Evolutionary conservation across 2,888 invertebrate genomes (phyloP).

Genomic region (Coenonympha glycerion): DNA sequence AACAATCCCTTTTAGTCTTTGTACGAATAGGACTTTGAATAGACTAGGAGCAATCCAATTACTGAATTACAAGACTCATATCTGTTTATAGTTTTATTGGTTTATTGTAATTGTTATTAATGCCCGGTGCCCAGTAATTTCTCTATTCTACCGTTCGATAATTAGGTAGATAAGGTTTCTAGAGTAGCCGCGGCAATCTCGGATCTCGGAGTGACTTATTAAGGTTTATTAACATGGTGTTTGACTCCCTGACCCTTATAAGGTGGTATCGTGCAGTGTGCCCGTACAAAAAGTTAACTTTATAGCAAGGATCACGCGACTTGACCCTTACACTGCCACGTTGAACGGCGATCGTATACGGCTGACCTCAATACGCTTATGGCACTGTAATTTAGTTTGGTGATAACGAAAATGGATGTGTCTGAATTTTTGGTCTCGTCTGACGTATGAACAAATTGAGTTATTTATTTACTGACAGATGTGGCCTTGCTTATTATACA

Average conservation of each 20-base stretch:
- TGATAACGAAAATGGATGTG: slow-evolving; percentile 24
- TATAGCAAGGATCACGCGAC: slow-evolving; percentile 65
- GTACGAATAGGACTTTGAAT: background rate
- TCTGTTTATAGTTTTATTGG: slow-evolving; percentile 11
- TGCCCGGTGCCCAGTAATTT: slow-evolving; percentile 22
- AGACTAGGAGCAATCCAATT: slow-evolving; percentile 2
- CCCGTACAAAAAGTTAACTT: slow-evolving; percentile 63
- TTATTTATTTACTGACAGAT: background rate
- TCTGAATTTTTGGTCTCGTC: slow-evolving; percentile 16
- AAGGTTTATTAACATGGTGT: slow-evolving; percentile 61
- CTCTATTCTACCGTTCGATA: slow-evolving; percentile 33
- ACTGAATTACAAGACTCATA: slow-evolving; percentile 3
- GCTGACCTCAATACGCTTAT: slow-evolving; percentile 26
- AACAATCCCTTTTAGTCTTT: background rate
- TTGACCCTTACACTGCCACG: slow-evolving; percentile 60
- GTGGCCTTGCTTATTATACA: too few relatives aligned
- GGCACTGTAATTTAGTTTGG: slow-evolving; percentile 24
- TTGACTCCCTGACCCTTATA: slow-evolving; percentile 62
- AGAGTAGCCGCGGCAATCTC: slow-evolving; percentile 41
- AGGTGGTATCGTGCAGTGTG: slow-evolving; percentile 55
- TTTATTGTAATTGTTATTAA: slow-evolving; percentile 25
- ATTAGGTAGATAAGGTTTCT: slow-evolving; percentile 46
- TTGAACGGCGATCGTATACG: slow-evolving; percentile 26
- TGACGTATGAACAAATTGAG: background rate
- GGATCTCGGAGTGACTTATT: slow-evolving; percentile 50